These are phyloP conservation scores for Elmis aenea DNA, from an alignment of 2,888 invertebrate species.

Conservation along the genomic window DNA sequence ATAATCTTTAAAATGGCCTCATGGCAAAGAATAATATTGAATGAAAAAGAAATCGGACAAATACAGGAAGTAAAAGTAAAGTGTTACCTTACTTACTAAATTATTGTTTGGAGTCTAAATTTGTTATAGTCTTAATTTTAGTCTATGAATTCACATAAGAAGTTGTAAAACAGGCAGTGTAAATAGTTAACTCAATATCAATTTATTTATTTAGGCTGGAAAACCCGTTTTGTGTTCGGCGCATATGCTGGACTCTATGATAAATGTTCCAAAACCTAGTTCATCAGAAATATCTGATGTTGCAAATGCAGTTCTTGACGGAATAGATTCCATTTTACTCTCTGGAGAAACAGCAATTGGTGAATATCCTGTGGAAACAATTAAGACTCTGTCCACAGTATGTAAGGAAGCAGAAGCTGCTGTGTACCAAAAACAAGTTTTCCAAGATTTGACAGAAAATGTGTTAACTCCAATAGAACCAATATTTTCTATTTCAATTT, in stretches of 20 bases:
- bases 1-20: no score
- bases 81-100: no score
- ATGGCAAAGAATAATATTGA: no score
- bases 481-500: constrained; percentile 64
- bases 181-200: no score
- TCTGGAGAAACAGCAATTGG: constrained; percentile 78
- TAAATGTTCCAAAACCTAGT: constrained; percentile 69
- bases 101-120: no score
- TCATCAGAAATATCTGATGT: constrained; percentile 81
- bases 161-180: no score
- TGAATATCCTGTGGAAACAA: constrained; percentile 67
- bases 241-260: constrained; percentile 78
- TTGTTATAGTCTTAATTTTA: no score
- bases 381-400: constrained; percentile 66
- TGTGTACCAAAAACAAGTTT: constrained; percentile 73
- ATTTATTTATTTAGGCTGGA: no score
- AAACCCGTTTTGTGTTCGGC: constrained; percentile 86
- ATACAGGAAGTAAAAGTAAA: no score
- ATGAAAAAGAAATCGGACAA: no score
- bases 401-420: constrained; percentile 82
- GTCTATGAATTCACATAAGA: no score
- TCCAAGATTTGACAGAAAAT: constrained; percentile 57
- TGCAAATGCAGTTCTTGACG: constrained; percentile 88
- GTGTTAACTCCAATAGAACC: constrained; percentile 48
- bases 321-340: constrained; percentile 83